Base-by-base conservation (phyloP, 2,797 vertebrate species). In the Taenioides sp. region DNA sequence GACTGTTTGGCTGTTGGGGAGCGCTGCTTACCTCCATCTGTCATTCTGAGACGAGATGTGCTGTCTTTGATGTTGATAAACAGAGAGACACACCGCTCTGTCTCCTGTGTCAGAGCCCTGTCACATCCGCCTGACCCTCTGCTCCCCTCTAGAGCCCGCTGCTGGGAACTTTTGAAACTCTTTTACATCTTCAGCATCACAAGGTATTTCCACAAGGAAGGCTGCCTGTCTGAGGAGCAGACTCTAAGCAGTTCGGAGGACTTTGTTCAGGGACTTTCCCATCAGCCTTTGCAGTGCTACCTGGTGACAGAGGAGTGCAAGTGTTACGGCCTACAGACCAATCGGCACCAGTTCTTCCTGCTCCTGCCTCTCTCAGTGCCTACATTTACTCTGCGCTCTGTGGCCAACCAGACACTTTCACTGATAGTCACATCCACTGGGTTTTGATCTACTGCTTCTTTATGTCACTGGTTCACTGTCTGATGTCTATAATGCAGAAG, bases 1-100 rank as follows among this genome's bases (percentile, higher is more conserved):
- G 87, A 88, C 66, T 95, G 94, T 71, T 81, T 95, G 80, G 87
- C 90, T 4, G 84, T 93, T 2, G 92, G 91, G 23, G 86, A 92
- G 7, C 91, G 84, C 11, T 93, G 91, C 6, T 77, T 96, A 20
- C 94, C 93, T 0, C 65, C 70, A 3, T 88, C 93, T 47, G 81
- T 94, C 31, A 64, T 87, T 4, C 72, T 96, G 47, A 89, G 89
- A 58, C 79, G 87, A 0, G 95, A 95, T 43, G 85, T 97, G 57
- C 87, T 95, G 57, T 95, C 94, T 5, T 80, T 97, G 67, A 88
- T 97, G 58, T 87, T 97, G 47, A 93, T 97, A 69, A 96, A 96
- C 78, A 88, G 94, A 0, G 96, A 97, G 31, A 92, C 93, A 7
- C 93, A 91, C 12, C 95, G 95, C 18, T 94, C 94, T 0, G 77